Evolutionary conservation across 2,888 invertebrate species (phyloP).

Genomic region (Orchesella flavescens): DNA sequence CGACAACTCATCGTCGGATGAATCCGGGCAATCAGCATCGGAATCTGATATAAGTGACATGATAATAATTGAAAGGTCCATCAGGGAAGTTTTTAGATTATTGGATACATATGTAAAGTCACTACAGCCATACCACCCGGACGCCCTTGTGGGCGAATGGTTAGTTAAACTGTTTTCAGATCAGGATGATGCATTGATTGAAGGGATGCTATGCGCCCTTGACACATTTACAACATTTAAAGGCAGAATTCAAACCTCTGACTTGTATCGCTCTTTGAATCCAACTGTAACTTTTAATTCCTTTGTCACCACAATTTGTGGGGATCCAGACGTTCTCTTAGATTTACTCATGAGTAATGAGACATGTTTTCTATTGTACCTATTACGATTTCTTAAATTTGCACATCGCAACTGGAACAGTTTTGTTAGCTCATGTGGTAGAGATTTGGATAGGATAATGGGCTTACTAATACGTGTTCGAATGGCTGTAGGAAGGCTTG

Average conservation of each 20-base stretch:
- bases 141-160: constrained; percentile 90
- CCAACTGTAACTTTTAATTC: constrained; percentile 90
- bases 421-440: constrained; percentile 85
- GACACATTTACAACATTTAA: constrained; percentile 88
- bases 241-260: constrained; percentile 69
- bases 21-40: constrained; percentile 87
- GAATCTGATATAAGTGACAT: constrained; percentile 87
- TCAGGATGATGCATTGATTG: constrained; percentile 92
- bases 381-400: constrained; percentile 88
- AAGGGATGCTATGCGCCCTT: constrained; percentile 92
- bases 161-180: constrained; percentile 90
- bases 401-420: constrained; percentile 88
- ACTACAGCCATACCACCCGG: constrained; percentile 88
- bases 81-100: constrained; percentile 84
- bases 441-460: constrained; percentile 87
- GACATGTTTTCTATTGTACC: constrained; percentile 89
- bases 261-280: constrained; percentile 83
- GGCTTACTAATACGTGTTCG: constrained; percentile 85
- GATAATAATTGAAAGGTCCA: constrained; percentile 89
- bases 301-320: constrained; percentile 87
- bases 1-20: constrained; percentile 65
- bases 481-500: constrained; percentile 86
- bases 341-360: constrained; percentile 92
- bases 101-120: constrained; percentile 88
- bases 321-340: constrained; percentile 85